A percentile compares a stretch with the other conserved stretches of the same genome.
These are phyloP conservation scores for Aphaenogaster ashmeadi DNA, from an alignment of 1,140 invertebrate genomes.

Conservation along the genomic window DNA sequence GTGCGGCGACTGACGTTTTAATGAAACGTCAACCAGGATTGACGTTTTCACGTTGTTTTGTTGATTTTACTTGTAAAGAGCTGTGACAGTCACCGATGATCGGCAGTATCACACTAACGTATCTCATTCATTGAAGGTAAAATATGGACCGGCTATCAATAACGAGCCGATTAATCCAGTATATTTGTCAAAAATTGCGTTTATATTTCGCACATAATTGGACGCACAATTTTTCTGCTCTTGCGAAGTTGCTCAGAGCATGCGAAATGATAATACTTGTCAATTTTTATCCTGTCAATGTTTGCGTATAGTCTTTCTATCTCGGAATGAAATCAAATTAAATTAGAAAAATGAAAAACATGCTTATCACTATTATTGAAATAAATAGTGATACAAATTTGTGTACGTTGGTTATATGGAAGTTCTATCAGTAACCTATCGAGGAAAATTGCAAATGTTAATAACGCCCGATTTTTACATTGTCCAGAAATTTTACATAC, in stretches of 20 bases:
- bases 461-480: background rate
- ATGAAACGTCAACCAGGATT: slow-evolving; percentile 16
- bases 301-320: background rate
- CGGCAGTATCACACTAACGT: background rate
- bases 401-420: background rate
- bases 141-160: background rate
- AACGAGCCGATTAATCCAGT: background rate
- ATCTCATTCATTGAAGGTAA: background rate
- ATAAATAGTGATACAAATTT: background rate
- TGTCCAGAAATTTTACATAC: background rate
- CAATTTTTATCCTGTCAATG: background rate
- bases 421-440: background rate
- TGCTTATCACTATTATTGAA: background rate
- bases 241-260: background rate
- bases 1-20: slow-evolving; percentile 13
- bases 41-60: slow-evolving; percentile 16
- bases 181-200: background rate
- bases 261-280: background rate
- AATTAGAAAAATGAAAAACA: background rate
- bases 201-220: background rate
- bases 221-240: background rate
- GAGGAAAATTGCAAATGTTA: background rate
- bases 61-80: slow-evolving; percentile 14
- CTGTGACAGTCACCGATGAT: background rate
- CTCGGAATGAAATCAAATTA: background rate